Base-by-base conservation (phyloP, 2,888 invertebrate genomes). In the Teinopalpus imperialis region DNA sequence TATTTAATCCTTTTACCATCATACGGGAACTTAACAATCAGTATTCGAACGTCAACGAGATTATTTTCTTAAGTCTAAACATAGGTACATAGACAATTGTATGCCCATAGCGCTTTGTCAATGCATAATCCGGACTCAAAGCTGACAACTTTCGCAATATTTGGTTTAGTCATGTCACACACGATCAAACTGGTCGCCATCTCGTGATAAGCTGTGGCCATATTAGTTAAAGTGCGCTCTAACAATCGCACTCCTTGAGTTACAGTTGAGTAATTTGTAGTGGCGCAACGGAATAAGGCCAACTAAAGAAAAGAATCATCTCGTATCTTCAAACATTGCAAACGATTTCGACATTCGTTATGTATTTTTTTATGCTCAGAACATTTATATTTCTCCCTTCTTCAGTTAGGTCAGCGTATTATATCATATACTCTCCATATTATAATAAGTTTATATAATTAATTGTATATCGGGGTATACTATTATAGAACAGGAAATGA, bases 141-240 rank as follows among this genome's bases (percentile, higher is more conserved):
- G 42, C 35, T 42, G 39, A 40, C 35, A 44, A 39, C 51, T 78
- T 71, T 72, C 69, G 66, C 56, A 72, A 78, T 57, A 51, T 41
- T 59, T 57, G 65, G 63, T 57, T 58, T 65, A 63, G 59, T 56
- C 53, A 51, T 67, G 67, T 66, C 67, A 71, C 61, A 64, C 56
- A 59, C 58, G 61, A 69, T 68, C 63, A 63, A 66, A 67, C 65
- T 55, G 51, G 62, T 66, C 54, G 53, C 50, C 56, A 48, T 57
- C 66, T 62, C 64, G 56, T 67, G 66, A 75, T 67, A 74, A 69
- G 74, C 69, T 62, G 66, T 66, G 63, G 49, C 80, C 75, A 70
- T 79, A 76, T 79, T 67, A 61, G 71, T 68, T 52, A 51, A 45
- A 51, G 52, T 52, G 48, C 45, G 53, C 45, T 57, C 50, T 43